A percentile compares a stretch with the other conserved stretches of the same genome.
Evolutionary conservation across 2,113 vertebrate species (phyloP).

Genomic region (Azemiops feae): DNA sequence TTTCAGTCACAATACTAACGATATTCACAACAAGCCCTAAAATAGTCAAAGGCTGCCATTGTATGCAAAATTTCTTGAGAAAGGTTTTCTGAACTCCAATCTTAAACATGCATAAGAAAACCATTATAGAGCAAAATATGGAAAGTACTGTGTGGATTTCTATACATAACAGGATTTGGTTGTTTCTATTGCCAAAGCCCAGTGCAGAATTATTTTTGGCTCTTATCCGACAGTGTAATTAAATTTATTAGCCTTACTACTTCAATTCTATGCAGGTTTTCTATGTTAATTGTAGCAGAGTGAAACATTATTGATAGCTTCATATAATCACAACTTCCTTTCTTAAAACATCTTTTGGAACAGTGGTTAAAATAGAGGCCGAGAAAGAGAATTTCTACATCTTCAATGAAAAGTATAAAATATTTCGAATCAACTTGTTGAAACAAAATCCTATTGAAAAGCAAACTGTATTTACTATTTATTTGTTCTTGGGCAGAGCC

Average conservation of each 20-base stretch:
- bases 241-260: constrained; percentile 57
- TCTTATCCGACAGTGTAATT: constrained; percentile 47
- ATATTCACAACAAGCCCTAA: neutral
- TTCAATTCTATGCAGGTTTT: constrained; percentile 52
- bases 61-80: neutral
- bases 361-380: constrained; percentile 30
- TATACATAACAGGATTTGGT: constrained; percentile 37
- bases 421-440: constrained; percentile 5
- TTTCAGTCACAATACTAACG: neutral
- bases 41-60: neutral
- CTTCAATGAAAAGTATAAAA: neutral
- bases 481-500: neutral
- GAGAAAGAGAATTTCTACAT: neutral
- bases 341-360: constrained; percentile 43
- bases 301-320: constrained; percentile 38
- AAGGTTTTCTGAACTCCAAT: constrained; percentile 22
- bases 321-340: constrained; percentile 35
- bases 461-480: neutral
- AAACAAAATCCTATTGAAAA: constrained; percentile 1
- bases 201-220: constrained; percentile 17
- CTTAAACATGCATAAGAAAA: constrained; percentile 5
- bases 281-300: constrained; percentile 33
- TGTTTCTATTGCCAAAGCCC: constrained; percentile 50
- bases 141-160: constrained; percentile 53
- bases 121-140: constrained; percentile 8